A percentile compares a stretch with the other conserved stretches of the same genome.
Evolutionary conservation across 2,113 vertebrate species (phyloP).

Genomic region (Oreochromis aureus): DNA sequence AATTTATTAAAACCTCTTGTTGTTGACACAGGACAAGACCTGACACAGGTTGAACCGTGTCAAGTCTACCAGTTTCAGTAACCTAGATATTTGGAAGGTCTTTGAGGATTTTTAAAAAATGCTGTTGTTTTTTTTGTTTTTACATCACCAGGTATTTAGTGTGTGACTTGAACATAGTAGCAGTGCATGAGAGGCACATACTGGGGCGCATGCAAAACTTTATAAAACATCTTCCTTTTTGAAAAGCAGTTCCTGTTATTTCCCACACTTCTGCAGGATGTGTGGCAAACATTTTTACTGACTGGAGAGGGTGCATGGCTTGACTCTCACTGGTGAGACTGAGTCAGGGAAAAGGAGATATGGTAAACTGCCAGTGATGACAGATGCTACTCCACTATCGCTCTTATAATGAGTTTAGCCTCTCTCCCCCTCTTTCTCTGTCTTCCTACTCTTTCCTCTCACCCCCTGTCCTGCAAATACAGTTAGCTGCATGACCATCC

Average conservation of each 20-base stretch:
- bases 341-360: constrained; percentile 37
- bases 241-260: constrained; percentile 1
- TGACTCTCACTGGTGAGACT: constrained; percentile 47
- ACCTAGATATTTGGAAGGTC: neutral
- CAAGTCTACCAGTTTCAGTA: neutral
- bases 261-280: constrained; percentile 48
- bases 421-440: neutral
- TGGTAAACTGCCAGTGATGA: constrained; percentile 51
- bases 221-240: constrained; percentile 1
- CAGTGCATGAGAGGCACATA: neutral
- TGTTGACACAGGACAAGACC: neutral
- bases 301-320: constrained; percentile 37
- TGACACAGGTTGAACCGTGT: neutral
- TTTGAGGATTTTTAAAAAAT: neutral
- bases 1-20: neutral
- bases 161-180: neutral
- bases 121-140: neutral
- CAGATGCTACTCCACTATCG: constrained; percentile 58
- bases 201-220: neutral
- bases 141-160: neutral
- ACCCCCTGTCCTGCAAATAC: constrained; percentile 46
- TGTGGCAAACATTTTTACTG: constrained; percentile 41
- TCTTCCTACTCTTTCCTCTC: constrained; percentile 21
- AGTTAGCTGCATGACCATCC: constrained; percentile 54
- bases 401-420: constrained; percentile 53